Conservation (phyloP, 2,797 vertebrate genomes). For the Rhinella marina region DNA sequence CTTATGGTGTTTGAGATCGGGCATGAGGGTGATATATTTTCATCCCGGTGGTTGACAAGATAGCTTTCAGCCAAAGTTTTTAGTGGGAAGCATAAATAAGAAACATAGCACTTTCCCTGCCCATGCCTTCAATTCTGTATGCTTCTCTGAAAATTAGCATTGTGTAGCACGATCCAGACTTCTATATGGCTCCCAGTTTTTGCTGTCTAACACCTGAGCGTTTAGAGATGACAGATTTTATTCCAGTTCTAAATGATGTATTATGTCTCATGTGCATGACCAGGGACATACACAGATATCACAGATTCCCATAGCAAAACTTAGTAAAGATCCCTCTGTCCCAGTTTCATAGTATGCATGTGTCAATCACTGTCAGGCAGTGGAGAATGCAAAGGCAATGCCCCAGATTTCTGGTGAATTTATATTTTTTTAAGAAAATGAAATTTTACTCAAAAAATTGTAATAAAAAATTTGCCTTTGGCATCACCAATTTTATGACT, state of each 20-base stretch:
- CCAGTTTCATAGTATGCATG: too few relatives aligned
- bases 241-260: not conserved
- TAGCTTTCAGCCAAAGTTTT: constrained; percentile 54
- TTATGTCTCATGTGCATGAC: not conserved
- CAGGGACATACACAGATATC: too few relatives aligned
- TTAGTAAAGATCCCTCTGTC: too few relatives aligned
- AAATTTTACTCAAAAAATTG: too few relatives aligned
- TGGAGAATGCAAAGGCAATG: too few relatives aligned
- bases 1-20: constrained; percentile 52
- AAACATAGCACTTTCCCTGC: constrained; percentile 14
- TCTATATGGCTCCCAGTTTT: not conserved
- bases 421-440: too few relatives aligned
- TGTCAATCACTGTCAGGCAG: too few relatives aligned
- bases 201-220: not conserved
- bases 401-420: too few relatives aligned
- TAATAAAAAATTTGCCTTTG: too few relatives aligned
- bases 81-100: constrained; percentile 57
- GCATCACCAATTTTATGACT: too few relatives aligned
- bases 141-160: constrained; percentile 33
- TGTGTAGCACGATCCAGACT: not conserved
- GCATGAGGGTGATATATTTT: constrained; percentile 45
- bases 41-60: constrained; percentile 18
- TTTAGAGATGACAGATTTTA: not conserved
- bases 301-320: too few relatives aligned
- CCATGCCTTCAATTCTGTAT: constrained; percentile 28